Evolutionary conservation across 2,888 invertebrate species (phyloP), one percentile per base, ranked within the genome.

Genomic region (Lepidocyrtoides sp.): DNA sequence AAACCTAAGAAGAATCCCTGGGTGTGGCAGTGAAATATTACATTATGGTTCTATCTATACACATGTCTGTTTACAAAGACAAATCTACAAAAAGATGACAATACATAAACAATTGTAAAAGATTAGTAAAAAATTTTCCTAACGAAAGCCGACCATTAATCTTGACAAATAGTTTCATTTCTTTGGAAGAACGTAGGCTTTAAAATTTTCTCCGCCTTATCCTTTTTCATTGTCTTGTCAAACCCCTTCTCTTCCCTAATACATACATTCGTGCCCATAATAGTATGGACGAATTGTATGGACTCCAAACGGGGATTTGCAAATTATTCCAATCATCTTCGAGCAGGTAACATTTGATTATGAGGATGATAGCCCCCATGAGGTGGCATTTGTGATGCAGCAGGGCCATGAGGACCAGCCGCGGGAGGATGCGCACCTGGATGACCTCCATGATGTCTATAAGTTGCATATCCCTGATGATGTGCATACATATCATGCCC

Each of bases 291-390:
- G n/a, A n/a, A n/a, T n/a, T n/a, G n/a, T n/a, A n/a, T 12, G 44
- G 48, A 20, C 12, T 8, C 8, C n/a, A 81, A 57, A 36, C 51
- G 60, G 29, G 17, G 48, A 75, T 0, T 17, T 57, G 23, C 17
- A 54, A 2, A 14, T 54, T 72, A 63, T 72, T 87, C 91, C 75
- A 85, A 92, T 93, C 93, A 93, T 93, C 93, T 92, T 75, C 93
- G 75, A 32, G 92, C 82, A 26, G 92, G 92, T 66, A 93, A 60
- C 91, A 93, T 92, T 85, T 93, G 93, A 72, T 91, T 92, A 10
- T 92, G 92, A 41, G 92, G 84, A 51, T 89, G 91, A 54, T 92
- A 91, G 0, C 91, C 92, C 0, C 82, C 60, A 32, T 89, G 86
- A 20, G 89, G 85, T 12, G 90, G 89, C 85, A 91, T 83, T 72